phyloP scores from a whole-genome alignment of 2,113 vertebrate genomes.

The Notarius lentiginosus region DNA sequence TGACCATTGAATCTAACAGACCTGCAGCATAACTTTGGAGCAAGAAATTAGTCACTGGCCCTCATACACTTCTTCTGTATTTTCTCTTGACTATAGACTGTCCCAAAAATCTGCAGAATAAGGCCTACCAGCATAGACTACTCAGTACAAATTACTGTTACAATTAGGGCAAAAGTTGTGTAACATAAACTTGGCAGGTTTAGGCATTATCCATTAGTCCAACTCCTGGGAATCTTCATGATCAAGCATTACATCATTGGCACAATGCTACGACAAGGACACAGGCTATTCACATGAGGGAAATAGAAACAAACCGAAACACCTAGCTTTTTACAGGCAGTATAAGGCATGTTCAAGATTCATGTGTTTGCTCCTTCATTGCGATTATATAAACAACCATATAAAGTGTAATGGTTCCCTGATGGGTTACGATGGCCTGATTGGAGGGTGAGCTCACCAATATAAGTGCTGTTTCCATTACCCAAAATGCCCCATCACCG shows the following conservation, averaged over 20 bases:
- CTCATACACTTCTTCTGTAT: background rate
- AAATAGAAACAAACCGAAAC: slow-evolving; percentile 1
- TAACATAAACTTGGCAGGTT: slow-evolving; percentile 5
- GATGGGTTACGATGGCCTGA: slow-evolving; percentile 42
- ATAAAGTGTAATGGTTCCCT: slow-evolving; percentile 60
- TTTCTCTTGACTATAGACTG: background rate
- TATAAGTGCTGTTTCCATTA: slow-evolving; percentile 53
- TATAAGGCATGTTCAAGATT: slow-evolving; percentile 41
- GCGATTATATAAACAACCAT: slow-evolving; percentile 53
- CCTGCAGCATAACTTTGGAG: background rate
- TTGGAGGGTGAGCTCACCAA: slow-evolving; percentile 33
- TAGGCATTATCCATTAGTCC: background rate
- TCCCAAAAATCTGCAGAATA: background rate
- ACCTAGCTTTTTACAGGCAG: slow-evolving; percentile 17
- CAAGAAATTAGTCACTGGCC: background rate
- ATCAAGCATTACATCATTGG: slow-evolving; percentile 24
- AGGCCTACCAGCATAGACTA: background rate
- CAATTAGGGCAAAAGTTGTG: background rate
- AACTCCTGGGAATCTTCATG: background rate
- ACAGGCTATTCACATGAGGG: background rate
- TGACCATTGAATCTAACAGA: background rate
- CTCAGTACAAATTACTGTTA: background rate
- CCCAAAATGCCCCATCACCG: background rate
- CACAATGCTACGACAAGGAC: background rate
- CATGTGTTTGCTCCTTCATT: slow-evolving; percentile 45